Evolutionary conservation across 1,140 invertebrate species (phyloP).

Genomic region (Ephestia elutella): DNA sequence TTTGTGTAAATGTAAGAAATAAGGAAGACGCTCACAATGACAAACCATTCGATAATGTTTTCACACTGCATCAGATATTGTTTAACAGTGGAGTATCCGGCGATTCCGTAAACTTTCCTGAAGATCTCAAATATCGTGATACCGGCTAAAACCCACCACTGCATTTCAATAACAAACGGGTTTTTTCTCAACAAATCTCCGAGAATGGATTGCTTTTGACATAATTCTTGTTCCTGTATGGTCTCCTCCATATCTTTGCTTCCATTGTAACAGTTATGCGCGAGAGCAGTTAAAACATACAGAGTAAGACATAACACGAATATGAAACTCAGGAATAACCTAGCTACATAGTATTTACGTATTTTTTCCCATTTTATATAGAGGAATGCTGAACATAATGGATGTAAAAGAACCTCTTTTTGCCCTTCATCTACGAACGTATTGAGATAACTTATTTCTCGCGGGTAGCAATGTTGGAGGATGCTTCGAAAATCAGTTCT

Average conservation of each 20-base stretch:
- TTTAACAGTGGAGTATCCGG: slow-evolving; percentile 82
- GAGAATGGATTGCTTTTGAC: slow-evolving; percentile 83
- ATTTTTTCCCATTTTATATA: slow-evolving; percentile 93
- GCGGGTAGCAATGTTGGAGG: slow-evolving; percentile 83
- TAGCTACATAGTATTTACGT: slow-evolving; percentile 87
- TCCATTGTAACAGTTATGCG: slow-evolving; percentile 86
- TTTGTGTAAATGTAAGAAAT: slow-evolving; percentile 86
- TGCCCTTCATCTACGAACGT: slow-evolving; percentile 89
- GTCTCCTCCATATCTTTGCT: slow-evolving; percentile 81
- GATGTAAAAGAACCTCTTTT: slow-evolving; percentile 87
- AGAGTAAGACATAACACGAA: slow-evolving; percentile 86
- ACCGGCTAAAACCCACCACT: slow-evolving; percentile 84
- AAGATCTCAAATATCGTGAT: slow-evolving; percentile 85
- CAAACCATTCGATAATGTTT: slow-evolving; percentile 90
- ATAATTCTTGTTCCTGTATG: slow-evolving; percentile 80
- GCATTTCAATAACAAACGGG: slow-evolving; percentile 83
- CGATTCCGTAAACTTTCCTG: slow-evolving; percentile 84
- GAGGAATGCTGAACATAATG: slow-evolving; percentile 87
- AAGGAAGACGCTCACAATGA: slow-evolving; percentile 86
- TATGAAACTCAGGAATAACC: slow-evolving; percentile 85
- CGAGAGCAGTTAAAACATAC: slow-evolving; percentile 84
- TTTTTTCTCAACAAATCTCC: slow-evolving; percentile 82
- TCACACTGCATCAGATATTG: slow-evolving; percentile 88
- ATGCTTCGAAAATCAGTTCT: slow-evolving; percentile 87
- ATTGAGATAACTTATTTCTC: slow-evolving; percentile 87